Conservation (phyloP, 2,113 vertebrate species). For the Prolemur simus region DNA sequence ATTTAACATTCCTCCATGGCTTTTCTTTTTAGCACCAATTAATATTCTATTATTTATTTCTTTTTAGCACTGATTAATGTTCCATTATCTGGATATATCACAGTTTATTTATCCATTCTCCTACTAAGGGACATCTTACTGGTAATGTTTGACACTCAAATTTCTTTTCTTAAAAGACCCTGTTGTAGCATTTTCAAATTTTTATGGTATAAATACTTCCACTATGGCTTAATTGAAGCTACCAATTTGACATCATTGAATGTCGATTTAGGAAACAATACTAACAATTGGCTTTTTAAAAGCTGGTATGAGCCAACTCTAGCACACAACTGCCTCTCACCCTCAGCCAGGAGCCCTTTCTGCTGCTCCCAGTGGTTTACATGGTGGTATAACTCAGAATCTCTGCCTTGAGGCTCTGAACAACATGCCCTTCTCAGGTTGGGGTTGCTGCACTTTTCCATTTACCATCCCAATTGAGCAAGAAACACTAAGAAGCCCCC, state of each 20-base stretch:
- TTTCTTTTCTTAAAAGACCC: not conserved
- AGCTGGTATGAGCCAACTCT: not conserved
- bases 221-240: not conserved
- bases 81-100: not conserved
- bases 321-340: not conserved
- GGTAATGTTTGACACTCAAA: not conserved
- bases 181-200: not conserved
- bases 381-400: not conserved
- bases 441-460: not conserved
- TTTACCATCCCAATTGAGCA: not conserved
- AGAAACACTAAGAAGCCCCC: not conserved
- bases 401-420: not conserved
- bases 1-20: not conserved
- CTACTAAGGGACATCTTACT: not conserved
- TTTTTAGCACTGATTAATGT: not conserved
- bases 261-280: not conserved
- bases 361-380: not conserved
- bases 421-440: not conserved
- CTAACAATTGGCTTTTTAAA: not conserved
- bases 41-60: not conserved
- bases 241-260: not conserved
- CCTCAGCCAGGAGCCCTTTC: not conserved
- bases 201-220: not conserved
- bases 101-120: not conserved
- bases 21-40: not conserved